Evolutionary conservation across 2,113 vertebrate species (phyloP).

Genomic region (Chaetops frenatus): DNA sequence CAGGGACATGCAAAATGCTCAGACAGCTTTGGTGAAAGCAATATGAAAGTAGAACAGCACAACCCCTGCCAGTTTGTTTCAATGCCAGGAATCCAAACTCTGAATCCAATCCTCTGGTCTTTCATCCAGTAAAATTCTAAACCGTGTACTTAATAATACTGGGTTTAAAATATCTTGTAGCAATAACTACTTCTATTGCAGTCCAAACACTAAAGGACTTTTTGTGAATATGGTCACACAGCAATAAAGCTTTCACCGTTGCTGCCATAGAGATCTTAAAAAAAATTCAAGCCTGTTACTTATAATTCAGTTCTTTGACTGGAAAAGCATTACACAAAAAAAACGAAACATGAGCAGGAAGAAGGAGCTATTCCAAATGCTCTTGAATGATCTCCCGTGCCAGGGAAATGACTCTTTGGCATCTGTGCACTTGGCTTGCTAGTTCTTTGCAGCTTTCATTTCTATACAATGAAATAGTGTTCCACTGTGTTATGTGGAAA

Average conservation of each 20-base stretch:
- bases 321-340: constrained; percentile 21
- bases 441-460: constrained; percentile 18
- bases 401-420: constrained; percentile 23
- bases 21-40: neutral
- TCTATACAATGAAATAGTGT: constrained; percentile 1
- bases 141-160: neutral
- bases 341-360: constrained; percentile 12
- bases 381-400: constrained; percentile 1
- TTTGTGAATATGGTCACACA: neutral
- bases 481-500: neutral
- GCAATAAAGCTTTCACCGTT: neutral
- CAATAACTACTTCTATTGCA: neutral
- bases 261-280: neutral
- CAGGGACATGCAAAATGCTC: neutral
- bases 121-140: neutral
- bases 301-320: constrained; percentile 12
- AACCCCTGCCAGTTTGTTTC: neutral
- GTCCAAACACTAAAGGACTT: neutral
- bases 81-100: neutral
- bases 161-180: neutral
- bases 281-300: constrained; percentile 38
- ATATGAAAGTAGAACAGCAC: neutral
- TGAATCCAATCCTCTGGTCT: neutral
- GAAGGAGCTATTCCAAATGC: constrained; percentile 8
- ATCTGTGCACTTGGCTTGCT: constrained; percentile 10